Percentiles rank a stretch among this genome's conserved stretches.
These are phyloP conservation scores for Rachycentron canadum DNA, from an alignment of 2,797 vertebrate genomes.

Conservation along the genomic window DNA sequence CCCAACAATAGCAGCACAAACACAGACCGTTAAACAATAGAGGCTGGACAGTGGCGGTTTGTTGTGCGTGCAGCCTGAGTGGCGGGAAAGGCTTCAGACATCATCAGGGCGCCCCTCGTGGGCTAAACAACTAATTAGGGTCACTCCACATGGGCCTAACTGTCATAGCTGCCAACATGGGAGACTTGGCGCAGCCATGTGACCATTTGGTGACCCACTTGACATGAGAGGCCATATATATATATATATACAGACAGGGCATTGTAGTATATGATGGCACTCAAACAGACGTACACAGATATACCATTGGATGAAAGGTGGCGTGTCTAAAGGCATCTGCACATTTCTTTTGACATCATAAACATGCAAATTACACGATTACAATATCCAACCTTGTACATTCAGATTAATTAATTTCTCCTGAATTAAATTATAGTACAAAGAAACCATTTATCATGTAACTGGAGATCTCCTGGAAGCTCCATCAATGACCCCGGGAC, in stretches of 20 bases:
- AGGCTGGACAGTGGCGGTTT: conserved; percentile 53
- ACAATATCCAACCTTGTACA: neutral
- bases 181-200: conserved; percentile 34
- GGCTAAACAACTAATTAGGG: conserved; percentile 74
- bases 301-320: neutral
- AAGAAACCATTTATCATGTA: conserved; percentile 33
- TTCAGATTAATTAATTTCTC: conserved; percentile 20
- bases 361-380: conserved; percentile 2
- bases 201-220: conserved; percentile 76
- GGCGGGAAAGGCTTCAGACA: conserved; percentile 42
- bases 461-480: conserved; percentile 21
- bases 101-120: conserved; percentile 43
- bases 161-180: conserved; percentile 53
- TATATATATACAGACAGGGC: conserved; percentile 12
- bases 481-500: conserved; percentile 25
- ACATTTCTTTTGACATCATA: neutral
- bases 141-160: conserved; percentile 69
- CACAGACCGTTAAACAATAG: conserved; percentile 71
- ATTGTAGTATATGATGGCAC: neutral
- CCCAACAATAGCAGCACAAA: conserved; percentile 58
- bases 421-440: conserved; percentile 28
- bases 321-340: neutral
- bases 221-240: conserved; percentile 25
- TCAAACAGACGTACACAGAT: neutral
- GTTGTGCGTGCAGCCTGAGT: conserved; percentile 25